These are phyloP conservation scores for Limenitis camilla DNA, from an alignment of 2,888 invertebrate genomes.

Conservation along the genomic window DNA sequence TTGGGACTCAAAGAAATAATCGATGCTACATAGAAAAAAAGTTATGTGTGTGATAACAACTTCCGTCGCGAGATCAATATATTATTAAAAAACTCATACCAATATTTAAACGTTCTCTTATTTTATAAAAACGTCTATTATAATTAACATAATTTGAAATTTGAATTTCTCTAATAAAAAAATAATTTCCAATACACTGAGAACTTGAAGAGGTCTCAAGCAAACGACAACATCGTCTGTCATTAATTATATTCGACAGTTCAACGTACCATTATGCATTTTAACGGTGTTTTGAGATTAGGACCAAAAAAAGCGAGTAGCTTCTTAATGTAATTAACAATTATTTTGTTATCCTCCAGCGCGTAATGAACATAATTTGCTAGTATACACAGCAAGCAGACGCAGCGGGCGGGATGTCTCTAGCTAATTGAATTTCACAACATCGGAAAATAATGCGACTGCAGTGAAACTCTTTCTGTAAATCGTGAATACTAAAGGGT, in stretches of 20 bases:
- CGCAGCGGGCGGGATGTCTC: slow-evolving; percentile 35
- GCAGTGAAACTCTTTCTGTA: slow-evolving; percentile 39
- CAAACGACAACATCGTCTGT: slow-evolving; percentile 8
- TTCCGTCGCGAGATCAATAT: too few species aligned
- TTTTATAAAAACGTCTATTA: too few species aligned
- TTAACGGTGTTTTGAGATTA: slow-evolving; percentile 20
- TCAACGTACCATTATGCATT: slow-evolving; percentile 8
- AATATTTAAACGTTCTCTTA: too few species aligned
- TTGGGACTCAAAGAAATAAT: too few species aligned
- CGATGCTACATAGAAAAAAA: too few species aligned
- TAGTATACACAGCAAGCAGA: slow-evolving; percentile 39
- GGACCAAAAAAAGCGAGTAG: slow-evolving; percentile 30
- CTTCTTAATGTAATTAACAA: slow-evolving; percentile 48
- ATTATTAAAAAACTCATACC: too few species aligned
- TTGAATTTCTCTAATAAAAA: too few species aligned
- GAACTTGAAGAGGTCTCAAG: slow-evolving; percentile 6
- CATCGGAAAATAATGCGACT: slow-evolving; percentile 41
- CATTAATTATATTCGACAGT: slow-evolving; percentile 6
- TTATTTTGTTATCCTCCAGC: slow-evolving; percentile 40
- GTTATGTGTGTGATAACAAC: too few species aligned
- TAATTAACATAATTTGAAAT: too few species aligned
- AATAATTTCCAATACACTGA: neutral
- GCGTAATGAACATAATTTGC: slow-evolving; percentile 51
- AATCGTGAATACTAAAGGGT: slow-evolving; percentile 29
- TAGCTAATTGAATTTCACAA: slow-evolving; percentile 49